Percentiles rank a stretch among this genome's conserved stretches.
Evolutionary conservation across 2,797 vertebrate genomes (phyloP).

Genomic region (Miopithecus talapoin): DNA sequence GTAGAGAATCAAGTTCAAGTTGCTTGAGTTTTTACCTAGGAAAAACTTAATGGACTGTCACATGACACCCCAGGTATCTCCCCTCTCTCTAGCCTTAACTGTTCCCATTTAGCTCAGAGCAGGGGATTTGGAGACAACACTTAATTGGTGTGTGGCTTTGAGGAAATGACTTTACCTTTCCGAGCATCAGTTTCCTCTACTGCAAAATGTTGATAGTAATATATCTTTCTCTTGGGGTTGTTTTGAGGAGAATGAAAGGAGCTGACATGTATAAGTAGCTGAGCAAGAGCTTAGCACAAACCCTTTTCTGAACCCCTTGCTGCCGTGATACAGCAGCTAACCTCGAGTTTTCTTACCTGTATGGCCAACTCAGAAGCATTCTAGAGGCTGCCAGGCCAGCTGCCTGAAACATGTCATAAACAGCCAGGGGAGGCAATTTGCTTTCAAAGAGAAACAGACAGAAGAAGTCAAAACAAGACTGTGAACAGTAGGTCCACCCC

Average conservation of each 20-base stretch:
- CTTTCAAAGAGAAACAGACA: conserved; percentile 71
- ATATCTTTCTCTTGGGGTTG: not conserved
- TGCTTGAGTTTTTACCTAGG: not conserved
- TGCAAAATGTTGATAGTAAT: not conserved
- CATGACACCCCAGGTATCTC: not conserved
- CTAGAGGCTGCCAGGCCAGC: conserved; percentile 63
- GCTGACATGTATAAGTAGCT: not conserved
- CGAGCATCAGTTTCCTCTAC: not conserved
- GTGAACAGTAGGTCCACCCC: conserved; percentile 62
- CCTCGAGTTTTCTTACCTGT: conserved; percentile 40
- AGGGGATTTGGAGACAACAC: not conserved
- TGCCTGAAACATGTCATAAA: conserved; percentile 64
- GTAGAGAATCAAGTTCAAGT: not conserved
- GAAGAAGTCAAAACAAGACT: conserved; percentile 66
- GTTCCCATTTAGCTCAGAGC: not conserved
- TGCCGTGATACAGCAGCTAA: not conserved
- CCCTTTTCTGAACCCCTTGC: not conserved
- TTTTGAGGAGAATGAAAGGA: not conserved
- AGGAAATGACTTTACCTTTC: not conserved
- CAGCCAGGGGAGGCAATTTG: conserved; percentile 45
- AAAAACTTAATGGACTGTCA: not conserved
- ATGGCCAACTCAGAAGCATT: conserved; percentile 44
- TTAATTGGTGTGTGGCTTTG: not conserved
- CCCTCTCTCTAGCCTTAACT: not conserved
- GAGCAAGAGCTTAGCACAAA: not conserved